Percentiles rank a stretch among this genome's conserved stretches.
These are phyloP conservation scores for Odontophorus gujanensis DNA, from an alignment of 2,113 vertebrate species.

Conservation along the genomic window DNA sequence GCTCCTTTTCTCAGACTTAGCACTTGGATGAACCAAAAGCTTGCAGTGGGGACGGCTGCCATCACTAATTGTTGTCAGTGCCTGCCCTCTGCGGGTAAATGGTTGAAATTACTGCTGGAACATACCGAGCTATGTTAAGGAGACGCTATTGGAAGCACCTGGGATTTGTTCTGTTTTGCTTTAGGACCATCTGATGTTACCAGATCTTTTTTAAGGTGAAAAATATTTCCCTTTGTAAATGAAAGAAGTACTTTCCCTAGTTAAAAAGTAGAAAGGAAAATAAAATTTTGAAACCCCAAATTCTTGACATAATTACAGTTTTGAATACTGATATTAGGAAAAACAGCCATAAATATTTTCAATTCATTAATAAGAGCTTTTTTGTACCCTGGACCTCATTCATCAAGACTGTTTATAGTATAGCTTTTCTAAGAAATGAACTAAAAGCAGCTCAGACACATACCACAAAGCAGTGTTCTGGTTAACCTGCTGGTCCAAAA, in stretches of 20 bases:
- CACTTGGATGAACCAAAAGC: not conserved
- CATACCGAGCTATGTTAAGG: accelerated
- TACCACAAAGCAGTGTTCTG: not conserved
- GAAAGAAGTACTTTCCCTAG: not conserved
- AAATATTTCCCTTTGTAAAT: not conserved
- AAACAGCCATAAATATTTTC: not conserved
- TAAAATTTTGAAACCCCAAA: not conserved
- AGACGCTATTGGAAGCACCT: not conserved
- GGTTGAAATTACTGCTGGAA: not conserved
- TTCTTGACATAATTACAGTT: not conserved
- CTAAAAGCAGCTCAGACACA: not conserved
- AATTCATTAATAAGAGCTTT: not conserved
- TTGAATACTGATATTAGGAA: not conserved
- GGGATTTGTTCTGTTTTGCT: not conserved
- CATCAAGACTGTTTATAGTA: not conserved
- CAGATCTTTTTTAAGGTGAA: not conserved
- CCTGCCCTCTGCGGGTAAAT: constrained; percentile 20
- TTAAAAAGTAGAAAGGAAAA: not conserved
- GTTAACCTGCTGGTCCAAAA: not conserved
- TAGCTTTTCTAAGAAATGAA: not conserved
- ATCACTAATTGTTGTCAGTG: not conserved
- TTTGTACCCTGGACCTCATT: not conserved
- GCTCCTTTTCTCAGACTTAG: not conserved
- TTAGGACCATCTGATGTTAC: not conserved
- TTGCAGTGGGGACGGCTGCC: accelerated